Base-by-base conservation (phyloP, 2,888 invertebrate genomes). In the Eustalomyia histrio region DNA sequence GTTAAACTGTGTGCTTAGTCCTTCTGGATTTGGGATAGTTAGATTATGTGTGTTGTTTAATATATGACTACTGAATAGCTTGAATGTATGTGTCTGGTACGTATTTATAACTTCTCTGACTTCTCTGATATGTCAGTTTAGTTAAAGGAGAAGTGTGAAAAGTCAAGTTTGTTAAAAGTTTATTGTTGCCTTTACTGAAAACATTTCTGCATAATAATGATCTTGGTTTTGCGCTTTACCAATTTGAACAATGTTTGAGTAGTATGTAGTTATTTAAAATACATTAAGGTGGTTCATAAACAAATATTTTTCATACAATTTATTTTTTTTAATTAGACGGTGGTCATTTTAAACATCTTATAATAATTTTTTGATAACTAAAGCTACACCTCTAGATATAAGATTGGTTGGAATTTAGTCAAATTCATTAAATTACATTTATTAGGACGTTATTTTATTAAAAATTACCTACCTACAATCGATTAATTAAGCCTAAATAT, bases 91-190 rank as follows among this genome's bases (percentile, higher is more conserved):
- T 75, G 58, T 35, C 21, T 69, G 21, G 17, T 63, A 17, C 63
- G 80, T 58, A 29, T 68, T 67, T 63, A 43, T 68, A 80, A 60
- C 73, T 68, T 80, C 71, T 52, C 53, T 47, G 24, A 60, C 73
- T 68, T 80, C 71, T 52, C 53, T 47, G 24, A 68, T 64, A 73
- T 76, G 73, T 64, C 80, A 76, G 73, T 73, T 60, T 47, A 63
- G 76, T 63, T 47, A 75, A 72, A 65, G 79, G 63, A 69, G 74
- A 83, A 82, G 84, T 83, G 84, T 84, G 83, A 85, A 83, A 81
- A 83, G 84, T 85, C 84, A 83, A 84, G 83, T 83, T 83, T 81
- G 85, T 80, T 82, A 76, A 73, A 82, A 84, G 82, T 83, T 84
- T 83, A 69, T 76, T 80, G 76, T 60, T 64, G 58, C 72, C 64